Evolutionary conservation across 2,888 invertebrate species (phyloP), one percentile per base, ranked within the genome.

Genomic region (Tetanocera ferruginea): DNA sequence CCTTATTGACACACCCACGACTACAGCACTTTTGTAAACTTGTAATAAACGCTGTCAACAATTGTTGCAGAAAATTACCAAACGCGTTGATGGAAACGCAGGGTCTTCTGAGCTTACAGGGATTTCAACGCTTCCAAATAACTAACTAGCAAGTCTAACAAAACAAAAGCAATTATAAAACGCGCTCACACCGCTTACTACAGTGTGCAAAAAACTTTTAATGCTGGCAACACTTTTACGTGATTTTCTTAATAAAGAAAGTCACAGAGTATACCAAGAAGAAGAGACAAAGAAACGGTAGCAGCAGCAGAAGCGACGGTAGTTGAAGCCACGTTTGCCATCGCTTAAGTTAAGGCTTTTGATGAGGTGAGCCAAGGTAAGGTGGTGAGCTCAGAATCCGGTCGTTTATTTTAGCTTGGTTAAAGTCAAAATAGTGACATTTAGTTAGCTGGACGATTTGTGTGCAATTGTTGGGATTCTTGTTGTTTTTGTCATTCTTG

Each of bases 121-220:
- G 43, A 43, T 43, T 43, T 43, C 43, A 43, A 43, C 43, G 43
- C 43, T 14, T 43, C 43, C 43, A 43, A 43, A 11, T 43, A 43
- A 43, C 43, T 43, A 43, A 43, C 43, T 43, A 43, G 14, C 43
- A 43, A 43, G 43, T 43, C 43, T 43, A 43, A 52, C 43, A 31
- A 60, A 60, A 49, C 62, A 74, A 74, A 74, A 74, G 73, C 62
- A 74, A 74, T 74, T 74, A 74, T 49, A 64, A 62, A 74, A 28
- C 31, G 49, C 49, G 73, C 25, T 60, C 60, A 37, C 60, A 74
- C 62, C 60, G 17, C 52, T 57, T 17, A 19, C 23, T 8, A 51
- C 17, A 17, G 19, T 17, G 28, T 23, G 19, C n/a, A 37, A 51
- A 51, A 49, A 69, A 51, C 25, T 69, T 69, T 69, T 69, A 25